Evolutionary conservation across 2,797 vertebrate genomes (phyloP).

Genomic region (Chaetophractus vellerosus): DNA sequence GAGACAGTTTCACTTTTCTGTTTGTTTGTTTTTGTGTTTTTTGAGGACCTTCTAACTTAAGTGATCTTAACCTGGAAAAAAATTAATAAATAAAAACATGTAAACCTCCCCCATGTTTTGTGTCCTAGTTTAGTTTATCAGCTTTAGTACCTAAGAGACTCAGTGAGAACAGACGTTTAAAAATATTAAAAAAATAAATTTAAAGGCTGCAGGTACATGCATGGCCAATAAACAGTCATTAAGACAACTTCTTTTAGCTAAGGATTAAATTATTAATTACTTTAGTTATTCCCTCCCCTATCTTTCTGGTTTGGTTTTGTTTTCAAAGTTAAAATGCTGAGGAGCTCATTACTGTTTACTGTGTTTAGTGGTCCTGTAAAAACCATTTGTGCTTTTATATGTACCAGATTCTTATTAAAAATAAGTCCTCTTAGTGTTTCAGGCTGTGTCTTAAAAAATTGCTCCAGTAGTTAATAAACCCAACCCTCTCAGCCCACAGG

Average conservation of each 20-base stretch:
- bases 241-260: not conserved
- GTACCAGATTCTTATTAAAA: constrained; percentile 59
- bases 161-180: constrained; percentile 34
- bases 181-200: not conserved
- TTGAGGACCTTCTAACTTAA: constrained; percentile 57
- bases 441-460: constrained; percentile 17
- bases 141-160: not conserved
- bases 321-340: constrained; percentile 56
- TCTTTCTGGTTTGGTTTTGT: constrained; percentile 26
- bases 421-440: not conserved
- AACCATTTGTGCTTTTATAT: not conserved
- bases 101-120: not conserved
- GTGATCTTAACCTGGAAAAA: constrained; percentile 15
- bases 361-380: not conserved
- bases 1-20: constrained; percentile 1
- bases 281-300: not conserved
- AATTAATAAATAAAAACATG: constrained; percentile 4
- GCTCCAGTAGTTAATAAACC: constrained; percentile 38
- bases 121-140: constrained; percentile 47
- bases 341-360: constrained; percentile 10
- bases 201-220: not conserved
- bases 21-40: not conserved
- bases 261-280: constrained; percentile 5
- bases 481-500: not conserved
- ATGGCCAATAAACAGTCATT: not conserved